Evolutionary conservation across 2,888 invertebrate species (phyloP), one percentile per base, ranked within the genome.

Genomic region (Meiosimyza platycephala): DNA sequence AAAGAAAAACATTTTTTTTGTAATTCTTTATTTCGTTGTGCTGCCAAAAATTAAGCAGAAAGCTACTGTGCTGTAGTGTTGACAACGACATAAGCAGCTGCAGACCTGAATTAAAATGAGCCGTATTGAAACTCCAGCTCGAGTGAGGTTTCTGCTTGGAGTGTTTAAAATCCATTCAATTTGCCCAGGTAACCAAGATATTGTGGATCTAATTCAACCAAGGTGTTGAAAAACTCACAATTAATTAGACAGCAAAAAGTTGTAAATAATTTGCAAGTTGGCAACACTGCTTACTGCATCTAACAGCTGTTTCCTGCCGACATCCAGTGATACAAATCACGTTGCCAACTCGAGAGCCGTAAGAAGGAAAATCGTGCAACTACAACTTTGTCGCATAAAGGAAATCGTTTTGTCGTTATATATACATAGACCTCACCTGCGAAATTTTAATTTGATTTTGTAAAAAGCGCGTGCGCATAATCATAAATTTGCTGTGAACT

Each of bases 271-370:
- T 70, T 72, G 73, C 71, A 68, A 68, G 68, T 72, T 77, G 76
- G 76, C 77, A 77, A 72, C 77, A 76, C 75, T 76, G 76, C 9
- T 75, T 74, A 74, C 75, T 73, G 22, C 59, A 13, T 28, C 59
- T 40, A 40, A 60, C 59, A 70, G 70, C 70, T 70, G 70, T 62
- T 70, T 70, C 70, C 62, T 69, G 70, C 40, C 63, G 48, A 40
- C 22, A 52, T 47, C 22, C 16, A 40, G 15, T n/a, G 59, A 67
- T 67, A 18, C n/a, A 28, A 67, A 68, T 68, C 62, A 47, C 28
- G 33, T 59, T 13, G 16, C 7, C 22, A 59, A 18, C 48, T 40
- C 16, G 16, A 51, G 33, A 22, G 52, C 40, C 18, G 70, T 63
- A 50, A 4, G 40, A 1, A 40, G 40, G 6, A 40, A 40, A 40